Base-by-base conservation (phyloP, 2,888 invertebrate genomes). In the Parascotia fuliginaria region DNA sequence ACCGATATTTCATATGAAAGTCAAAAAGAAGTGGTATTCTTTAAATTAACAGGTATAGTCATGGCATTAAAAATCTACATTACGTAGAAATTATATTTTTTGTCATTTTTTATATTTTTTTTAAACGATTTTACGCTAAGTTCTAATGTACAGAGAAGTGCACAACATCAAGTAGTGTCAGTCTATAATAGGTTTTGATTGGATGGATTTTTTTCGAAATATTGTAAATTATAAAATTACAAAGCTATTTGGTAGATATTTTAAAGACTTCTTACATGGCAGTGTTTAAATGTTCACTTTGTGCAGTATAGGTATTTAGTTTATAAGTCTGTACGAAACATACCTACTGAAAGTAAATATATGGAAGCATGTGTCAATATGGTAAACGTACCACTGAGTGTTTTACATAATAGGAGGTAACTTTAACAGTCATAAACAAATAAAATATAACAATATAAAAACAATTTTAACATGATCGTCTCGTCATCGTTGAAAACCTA, bases 81-180 rank as follows among this genome's bases (percentile, higher is more conserved):
- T 55, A 68, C 53, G 65, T 73, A 75, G 62, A 73, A 75, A 68
- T 68, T 52, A 68, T 72, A 70, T 73, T 70, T 70, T 72, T 74
- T 77, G 57, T 66, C 61, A 67, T 71, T 71, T 77, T 69, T 79
- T 73, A 60, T 53, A 73, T 77, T 71, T 79, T 75, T 75, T 72
- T 75, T 64, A 77, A 81, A 75, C 72, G 70, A 77, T 73, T 77
- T 80, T 79, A 77, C 66, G 71, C 89, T 89, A 87, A 73, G 72
- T 69, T 67, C 87, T 86, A 89, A 85, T 75, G 68, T 89, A 87
- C 84, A 81, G 82, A 83, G 77, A 81, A 82, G 92, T 91, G 91
- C 91, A 90, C 87, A 89, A 89, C 91, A 88, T 89, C 79, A 72
- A 87, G 76, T 82, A 76, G 92, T 89, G 92, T 92, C 92, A 91